Base-by-base conservation (phyloP, 92 coral and sea anemone genomes). In the Zoanthus gigantus region DNA sequence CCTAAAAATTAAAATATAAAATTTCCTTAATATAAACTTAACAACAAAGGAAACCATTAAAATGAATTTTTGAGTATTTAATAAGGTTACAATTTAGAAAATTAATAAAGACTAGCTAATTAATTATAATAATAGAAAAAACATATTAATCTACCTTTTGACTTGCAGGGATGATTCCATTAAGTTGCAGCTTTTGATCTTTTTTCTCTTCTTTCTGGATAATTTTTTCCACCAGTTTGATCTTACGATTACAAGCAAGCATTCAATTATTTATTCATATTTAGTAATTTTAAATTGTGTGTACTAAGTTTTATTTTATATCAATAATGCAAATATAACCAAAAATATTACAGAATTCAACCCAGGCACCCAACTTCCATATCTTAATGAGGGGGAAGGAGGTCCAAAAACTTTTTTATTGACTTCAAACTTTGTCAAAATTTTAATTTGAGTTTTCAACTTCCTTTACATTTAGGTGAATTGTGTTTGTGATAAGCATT, bases 161-260 rank as follows among this genome's bases (percentile, higher is more conserved):
- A 67, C 92, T 90, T 86, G 81, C 86, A 14, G 89, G 65, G 18
- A 92, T 88, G 86, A 92, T 44, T 53, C 92, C 92, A 92, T 92
- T 94, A 1, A 92, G 84, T 16, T 92, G 95, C 4, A 80, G 34
- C 58, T 94, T 94, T 47, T 91, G 78, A n/a, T 81, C 85, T 81
- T 81, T 81, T 32, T 81, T 81, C 58, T 81, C 75, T 73, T 94
- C 98, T 54, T 93, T 94, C 71, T 90, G 92, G 58, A 93, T 65
- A 58, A 93, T 93, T 74, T 93, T 94, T 82, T 94, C 98, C 84
- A 94, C 15, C 78, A 93, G 87, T 74, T 93, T 93, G 11, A 94
- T 94, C 95, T 94, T 87, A 16, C 50, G 61, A 76, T 11, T 5
- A 34, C 1, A 34, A 50, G 56, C 11, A 61, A 86, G 34, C 65